phyloP scores from a whole-genome alignment of 2,888 invertebrate species.

The Diarsia brunnea region DNA sequence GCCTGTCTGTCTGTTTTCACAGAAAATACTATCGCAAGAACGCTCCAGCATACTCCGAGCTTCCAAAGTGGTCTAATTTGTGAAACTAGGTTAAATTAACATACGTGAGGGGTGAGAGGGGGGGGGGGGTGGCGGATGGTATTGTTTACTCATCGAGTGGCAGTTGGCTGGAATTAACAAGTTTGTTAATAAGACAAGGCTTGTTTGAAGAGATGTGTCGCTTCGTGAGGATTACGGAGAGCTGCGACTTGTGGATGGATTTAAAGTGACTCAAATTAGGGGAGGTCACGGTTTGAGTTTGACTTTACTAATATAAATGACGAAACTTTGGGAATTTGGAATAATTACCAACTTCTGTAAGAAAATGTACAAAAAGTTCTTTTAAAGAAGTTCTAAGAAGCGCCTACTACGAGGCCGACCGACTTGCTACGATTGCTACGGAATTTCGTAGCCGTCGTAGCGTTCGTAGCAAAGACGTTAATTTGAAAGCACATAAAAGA shows the following conservation, averaged over 20 bases:
- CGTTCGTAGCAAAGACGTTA: neutral
- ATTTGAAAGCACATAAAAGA: neutral
- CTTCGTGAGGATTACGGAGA: conserved; percentile 35
- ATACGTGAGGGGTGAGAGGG: conserved; percentile 57
- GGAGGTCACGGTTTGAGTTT: conserved; percentile 25
- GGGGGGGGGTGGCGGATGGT: conserved; percentile 28
- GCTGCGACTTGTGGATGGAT: conserved; percentile 25
- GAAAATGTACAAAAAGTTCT: neutral
- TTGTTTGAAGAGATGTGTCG: conserved; percentile 49
- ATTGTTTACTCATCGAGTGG: conserved; percentile 72
- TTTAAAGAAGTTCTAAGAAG: neutral
- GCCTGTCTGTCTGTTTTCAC: conserved; percentile 56
- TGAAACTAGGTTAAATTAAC: conserved; percentile 72
- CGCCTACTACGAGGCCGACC: neutral
- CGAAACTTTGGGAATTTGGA: neutral
- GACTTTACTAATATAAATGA: conserved; percentile 10
- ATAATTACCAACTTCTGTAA: neutral
- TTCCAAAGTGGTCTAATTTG: conserved; percentile 65
- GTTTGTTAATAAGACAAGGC: conserved; percentile 68
- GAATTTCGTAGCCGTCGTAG: too few relatives aligned
- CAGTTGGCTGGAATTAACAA: conserved; percentile 68
- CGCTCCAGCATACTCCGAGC: conserved; percentile 39
- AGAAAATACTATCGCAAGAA: conserved; percentile 60
- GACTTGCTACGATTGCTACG: neutral
- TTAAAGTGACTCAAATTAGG: conserved; percentile 35